Base-by-base conservation (phyloP, 1,140 invertebrate species). In the Atta cephalotes region DNA sequence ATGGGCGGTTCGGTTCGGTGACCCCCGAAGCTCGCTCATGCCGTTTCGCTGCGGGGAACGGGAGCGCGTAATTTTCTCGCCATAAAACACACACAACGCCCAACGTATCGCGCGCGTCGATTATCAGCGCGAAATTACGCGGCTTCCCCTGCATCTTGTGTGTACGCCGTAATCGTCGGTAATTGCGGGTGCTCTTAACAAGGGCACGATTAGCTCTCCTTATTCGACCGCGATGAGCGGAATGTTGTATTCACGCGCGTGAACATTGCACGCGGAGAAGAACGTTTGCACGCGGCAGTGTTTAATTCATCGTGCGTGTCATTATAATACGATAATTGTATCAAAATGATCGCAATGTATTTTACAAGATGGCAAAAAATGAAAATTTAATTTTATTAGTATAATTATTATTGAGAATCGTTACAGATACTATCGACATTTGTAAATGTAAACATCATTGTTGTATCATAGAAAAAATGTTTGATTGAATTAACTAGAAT, bases 1-100 rank as follows among this genome's bases (percentile, higher is more conserved):
- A 88, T 90, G 86, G 89, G 88, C 86, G 89, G 86, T 90, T 63
- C 85, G 31, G 21, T 76, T 77, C 60, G 65, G 58, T 81, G 76
- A 90, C 81, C 77, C 51, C 72, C 18, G n/a, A 70, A 62, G 21
- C 25, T 72, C 16, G 18, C 18, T 81, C 51, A 12, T 31, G 12
- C 60, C 65, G 66, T 25, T 31, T 18, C 62, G 28, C 74, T 35
- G 51, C 53, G 53, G 68, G 53, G 66, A 49, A 35, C 25, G 31
- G 58, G 70, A 74, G 25, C 70, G 63, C 49, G 65, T 60, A 78
- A 78, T 88, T 88, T 85, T 88, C 51, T 79, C 49, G 49, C 31
- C 74, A n/a, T 79, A 66, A 85, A 78, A 85, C 28, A 31, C 28
- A 31, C 28, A 31, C 28, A 31, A 31, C 58, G 31, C 31, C 4